Base-by-base conservation (phyloP, 2,888 invertebrate species). In the Drosophila emarginata region DNA sequence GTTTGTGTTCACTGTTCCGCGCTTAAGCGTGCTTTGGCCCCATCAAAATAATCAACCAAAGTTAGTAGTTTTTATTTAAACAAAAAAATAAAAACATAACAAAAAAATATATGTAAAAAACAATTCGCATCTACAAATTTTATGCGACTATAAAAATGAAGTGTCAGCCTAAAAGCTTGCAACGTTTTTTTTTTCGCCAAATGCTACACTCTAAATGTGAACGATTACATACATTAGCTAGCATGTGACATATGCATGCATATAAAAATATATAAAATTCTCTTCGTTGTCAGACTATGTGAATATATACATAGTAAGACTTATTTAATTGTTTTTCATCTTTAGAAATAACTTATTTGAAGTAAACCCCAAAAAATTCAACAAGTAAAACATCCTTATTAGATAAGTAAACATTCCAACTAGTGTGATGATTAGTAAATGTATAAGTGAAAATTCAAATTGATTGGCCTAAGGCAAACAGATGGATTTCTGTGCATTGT, bases 1-100 rank as follows among this genome's bases (percentile, higher is more conserved):
- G 59, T 64, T 50, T 63, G 28, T 56, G 82, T 69, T 80, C 80
- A 85, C 82, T 80, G 79, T 81, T 81, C 82, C 64, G 65, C 65
- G 56, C 72, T 70, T 70, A 57, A 70, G 70, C 65, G 73, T 66
- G 70, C 56, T 60, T 40, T 71, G 65, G 45, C 53, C 77, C 80
- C 86, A 80, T 82, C 83, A 77, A 86, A 85, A 83, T 86, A 83
- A 83, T 83, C 86, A 86, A 86, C 77, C 74, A 80, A 79, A 86
- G 77, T 77, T 86, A 70, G 54, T 73, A 64, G 39, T 28, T 53
- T 14, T 67, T 51, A 39, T 28, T 50, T 39, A 60, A 45, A 45
- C 45, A 45, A 45, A 45, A 45, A 45, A 4, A 45, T 11, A 45
- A 18, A 15, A 45, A 45, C 18, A 45, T 11, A 15, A 18, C 32